Conservation (phyloP, 2,888 invertebrate species). For the Melanostoma scalare region DNA sequence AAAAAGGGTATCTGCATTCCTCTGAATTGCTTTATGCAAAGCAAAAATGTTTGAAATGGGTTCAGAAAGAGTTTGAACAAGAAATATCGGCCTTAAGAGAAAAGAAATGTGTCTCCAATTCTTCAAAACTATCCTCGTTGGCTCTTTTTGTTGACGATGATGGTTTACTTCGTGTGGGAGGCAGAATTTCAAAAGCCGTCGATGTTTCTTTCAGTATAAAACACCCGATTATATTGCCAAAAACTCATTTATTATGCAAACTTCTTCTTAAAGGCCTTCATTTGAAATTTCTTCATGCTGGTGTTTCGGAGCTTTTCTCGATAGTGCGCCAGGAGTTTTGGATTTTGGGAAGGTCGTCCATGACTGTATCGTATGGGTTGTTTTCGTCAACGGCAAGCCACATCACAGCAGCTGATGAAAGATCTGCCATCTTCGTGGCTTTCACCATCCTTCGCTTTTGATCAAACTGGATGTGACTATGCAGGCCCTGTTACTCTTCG, state of each 20-base stretch:
- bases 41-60: no score
- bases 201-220: background rate
- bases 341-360: constrained; percentile 6
- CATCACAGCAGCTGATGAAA: no score
- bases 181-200: constrained; percentile 11
- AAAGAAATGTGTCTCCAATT: no score
- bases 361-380: background rate
- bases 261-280: background rate
- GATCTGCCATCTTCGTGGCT: no score
- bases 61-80: no score
- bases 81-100: no score
- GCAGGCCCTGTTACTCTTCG: constrained; percentile 9
- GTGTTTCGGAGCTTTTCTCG: background rate
- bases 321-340: background rate
- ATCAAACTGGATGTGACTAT: constrained; percentile 10
- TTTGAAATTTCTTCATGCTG: no score
- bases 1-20: no score
- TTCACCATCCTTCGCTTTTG: no score
- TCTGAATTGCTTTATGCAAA: no score
- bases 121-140: background rate
- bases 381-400: no score
- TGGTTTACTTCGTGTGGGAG: constrained; percentile 18
- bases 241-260: background rate
- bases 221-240: background rate
- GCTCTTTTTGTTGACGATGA: constrained; percentile 14